Base-by-base conservation (phyloP, 2,888 invertebrate genomes). In the Scrobipalpa costella region DNA sequence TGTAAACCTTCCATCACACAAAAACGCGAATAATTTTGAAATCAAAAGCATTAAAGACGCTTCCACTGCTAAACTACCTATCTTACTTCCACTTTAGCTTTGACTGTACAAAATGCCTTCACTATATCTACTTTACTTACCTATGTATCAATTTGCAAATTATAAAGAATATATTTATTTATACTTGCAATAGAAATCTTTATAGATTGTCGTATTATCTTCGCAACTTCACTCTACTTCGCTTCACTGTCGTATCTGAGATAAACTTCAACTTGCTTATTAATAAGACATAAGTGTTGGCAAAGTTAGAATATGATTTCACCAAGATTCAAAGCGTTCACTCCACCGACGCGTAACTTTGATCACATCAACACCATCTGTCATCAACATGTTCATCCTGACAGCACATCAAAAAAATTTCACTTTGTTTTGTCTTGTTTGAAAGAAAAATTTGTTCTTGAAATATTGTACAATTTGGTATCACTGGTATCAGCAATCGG, bases 401-500 rank as follows among this genome's bases (percentile, higher is more conserved):
- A 76, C 78, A 79, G 81, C 85, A 86, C 82, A 68, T 74, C 74
- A n/a, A n/a, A 19, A 19, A 21, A 21, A 62, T 77, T 78, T 81
- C 75, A 79, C 80, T 75, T 81, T 80, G 73, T 83, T 74, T 80
- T 78, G 78, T 80, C 79, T 78, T 78, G 75, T 74, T 82, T 79
- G 72, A 77, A 76, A 69, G 68, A 69, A 70, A 71, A 70, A 72
- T 69, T 75, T 77, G 74, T 77, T 77, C 71, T 78, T 88, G 83
- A 88, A 88, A 88, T 83, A 89, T 81, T 83, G 74, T 90, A 55
- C 27, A 55, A 27, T 55, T 83, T 89, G 88, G 88, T 88, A 82
- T 88, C 80, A 90, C 82, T 90, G 88, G 89, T 88, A 83, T 88
- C 81, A 91, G 91, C 90, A 91, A 88, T 91, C 92, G 82, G 92